These are phyloP conservation scores for Polydrusus cervinus DNA, from an alignment of 2,888 invertebrate genomes.

Conservation along the genomic window DNA sequence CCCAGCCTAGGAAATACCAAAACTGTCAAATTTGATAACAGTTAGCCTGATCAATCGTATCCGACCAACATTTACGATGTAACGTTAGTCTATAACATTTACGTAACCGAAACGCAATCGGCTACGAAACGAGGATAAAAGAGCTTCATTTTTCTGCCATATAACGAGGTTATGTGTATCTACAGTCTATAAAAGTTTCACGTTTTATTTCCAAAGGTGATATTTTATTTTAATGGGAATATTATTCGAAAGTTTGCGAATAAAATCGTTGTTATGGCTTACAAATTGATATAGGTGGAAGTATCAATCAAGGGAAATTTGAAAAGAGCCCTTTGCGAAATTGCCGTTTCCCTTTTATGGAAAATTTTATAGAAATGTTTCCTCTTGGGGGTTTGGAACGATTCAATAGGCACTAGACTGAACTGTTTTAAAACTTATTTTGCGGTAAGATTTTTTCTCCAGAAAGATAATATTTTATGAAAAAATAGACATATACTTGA, in stretches of 20 bases:
- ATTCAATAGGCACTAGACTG: no score
- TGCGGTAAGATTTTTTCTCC: no score
- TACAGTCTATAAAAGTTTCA: slow-evolving; percentile 59
- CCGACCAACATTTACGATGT: no score
- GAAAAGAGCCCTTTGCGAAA: slow-evolving; percentile 15
- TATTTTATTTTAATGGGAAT: slow-evolving; percentile 56
- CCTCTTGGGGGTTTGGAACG: neutral
- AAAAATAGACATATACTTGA: slow-evolving; percentile 47
- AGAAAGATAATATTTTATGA: no score
- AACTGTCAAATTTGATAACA: no score
- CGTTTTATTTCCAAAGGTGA: slow-evolving; percentile 57
- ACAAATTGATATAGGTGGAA: slow-evolving; percentile 56
- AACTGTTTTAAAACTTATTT: no score
- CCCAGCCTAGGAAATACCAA: no score
- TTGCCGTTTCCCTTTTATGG: slow-evolving; percentile 13
- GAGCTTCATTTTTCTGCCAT: slow-evolving; percentile 66
- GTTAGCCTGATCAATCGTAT: no score
- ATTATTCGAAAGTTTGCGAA: slow-evolving; percentile 56
- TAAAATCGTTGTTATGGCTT: slow-evolving; percentile 55
- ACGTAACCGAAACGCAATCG: slow-evolving; percentile 64
- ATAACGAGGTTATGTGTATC: slow-evolving; percentile 62
- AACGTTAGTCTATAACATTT: slow-evolving; percentile 66
- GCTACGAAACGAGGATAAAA: slow-evolving; percentile 65
- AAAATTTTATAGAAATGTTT: slow-evolving; percentile 5
- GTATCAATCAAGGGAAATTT: slow-evolving; percentile 45